Base-by-base conservation (phyloP, 2,797 vertebrate genomes). In the Malurus leucopterus region DNA sequence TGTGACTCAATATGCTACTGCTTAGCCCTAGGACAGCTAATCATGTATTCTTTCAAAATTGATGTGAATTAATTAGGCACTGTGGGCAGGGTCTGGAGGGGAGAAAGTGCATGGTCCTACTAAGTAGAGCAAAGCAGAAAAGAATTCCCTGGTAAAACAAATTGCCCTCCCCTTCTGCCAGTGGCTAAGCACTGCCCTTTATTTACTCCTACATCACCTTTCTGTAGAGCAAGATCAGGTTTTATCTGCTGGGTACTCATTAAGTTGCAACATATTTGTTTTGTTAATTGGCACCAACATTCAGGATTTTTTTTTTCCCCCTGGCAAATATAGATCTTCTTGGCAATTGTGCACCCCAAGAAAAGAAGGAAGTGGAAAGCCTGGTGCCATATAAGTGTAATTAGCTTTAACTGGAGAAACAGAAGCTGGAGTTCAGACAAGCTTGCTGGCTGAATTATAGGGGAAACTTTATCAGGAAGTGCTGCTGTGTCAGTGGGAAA, bases 21-120 rank as follows among this genome's bases (percentile, higher is more conserved):
- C 87, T 95, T 95, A 96, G 90, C 92, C 89, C 84, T 76, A 95
- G 82, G 85, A 95, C 86, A 95, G 79, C 75, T 94, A 92, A 94
- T 94, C 90, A 94, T 68, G 94, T 89, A 90, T 88, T 92, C 92
- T 85, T 95, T 92, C 86, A 95, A 91, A 95, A 93, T 79, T 93
- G 89, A 95, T 88, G 58, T 88, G 87, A 95, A 92, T 95, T 95
- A 95, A 90, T 91, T 92, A 85, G 51, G 53, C 93, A 84, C 62
- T 47, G 57, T 64, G 85, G 78, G 83, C 87, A 94, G 83, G 62
- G 74, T 78, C 89, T 89, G 68, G 90, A 89, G 90, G 76, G 91
- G 54, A 81, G 72, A 94, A 91, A 96, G 92, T 91, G 75, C 86
- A 75, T 13, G 64, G 86, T 89, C 78, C 76, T 49, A 84, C 86